phyloP scores from a whole-genome alignment of 2,113 vertebrate genomes.

The Passerina amoena region DNA sequence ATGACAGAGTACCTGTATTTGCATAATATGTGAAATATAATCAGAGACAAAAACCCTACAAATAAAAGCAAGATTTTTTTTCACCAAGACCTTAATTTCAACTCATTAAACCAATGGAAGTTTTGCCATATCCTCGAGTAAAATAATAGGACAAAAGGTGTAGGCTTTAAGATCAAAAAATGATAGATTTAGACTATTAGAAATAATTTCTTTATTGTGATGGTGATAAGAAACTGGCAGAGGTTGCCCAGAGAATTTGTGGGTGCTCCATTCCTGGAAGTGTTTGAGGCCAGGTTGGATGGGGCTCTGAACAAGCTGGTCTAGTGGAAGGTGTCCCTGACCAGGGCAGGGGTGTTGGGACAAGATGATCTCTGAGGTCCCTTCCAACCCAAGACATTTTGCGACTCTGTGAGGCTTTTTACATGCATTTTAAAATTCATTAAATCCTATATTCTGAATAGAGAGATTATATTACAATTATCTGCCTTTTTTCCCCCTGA shows the following conservation, averaged over 20 bases:
- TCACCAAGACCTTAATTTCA: not conserved
- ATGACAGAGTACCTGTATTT: rapidly evolving
- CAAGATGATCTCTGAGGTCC: not conserved
- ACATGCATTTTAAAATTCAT: not conserved
- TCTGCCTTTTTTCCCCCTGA: not conserved
- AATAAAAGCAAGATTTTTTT: not conserved
- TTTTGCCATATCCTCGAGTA: not conserved
- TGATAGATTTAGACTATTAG: not conserved
- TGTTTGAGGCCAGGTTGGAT: too few species aligned
- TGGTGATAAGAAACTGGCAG: not conserved
- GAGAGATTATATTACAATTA: not conserved
- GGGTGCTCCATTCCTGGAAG: not conserved
- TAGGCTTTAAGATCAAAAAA: not conserved
- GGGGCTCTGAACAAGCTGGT: not conserved
- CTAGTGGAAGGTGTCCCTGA: not conserved
- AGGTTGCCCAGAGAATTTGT: not conserved
- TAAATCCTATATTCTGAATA: not conserved
- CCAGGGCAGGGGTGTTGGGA: not conserved
- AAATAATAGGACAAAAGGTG: not conserved
- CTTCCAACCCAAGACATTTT: not conserved
- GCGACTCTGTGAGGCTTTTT: not conserved
- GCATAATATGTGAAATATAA: not conserved
- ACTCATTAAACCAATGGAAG: not conserved
- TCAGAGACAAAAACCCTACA: not conserved
- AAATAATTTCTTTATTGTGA: not conserved